Conservation (phyloP, 2,888 invertebrate species). For the Aleiodes alternator region DNA sequence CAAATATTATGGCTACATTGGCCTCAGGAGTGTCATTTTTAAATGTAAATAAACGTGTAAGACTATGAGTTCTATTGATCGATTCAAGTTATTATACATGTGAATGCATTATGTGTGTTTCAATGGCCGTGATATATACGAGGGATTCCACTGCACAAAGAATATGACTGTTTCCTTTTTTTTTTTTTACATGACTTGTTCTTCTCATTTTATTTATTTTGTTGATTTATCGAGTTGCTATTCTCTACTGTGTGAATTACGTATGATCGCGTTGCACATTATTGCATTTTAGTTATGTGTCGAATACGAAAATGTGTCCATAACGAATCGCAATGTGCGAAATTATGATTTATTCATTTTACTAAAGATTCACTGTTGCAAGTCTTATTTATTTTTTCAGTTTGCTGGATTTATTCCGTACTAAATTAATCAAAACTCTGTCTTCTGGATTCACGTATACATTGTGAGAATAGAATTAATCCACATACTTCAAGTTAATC, state of each 20-base stretch:
- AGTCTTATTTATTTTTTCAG: no score
- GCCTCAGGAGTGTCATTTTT: constrained; percentile 46
- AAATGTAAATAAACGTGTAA: constrained; percentile 51
- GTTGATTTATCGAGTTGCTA: background rate
- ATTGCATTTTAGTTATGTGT: background rate
- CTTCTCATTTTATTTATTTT: background rate
- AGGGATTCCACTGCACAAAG: constrained; percentile 25
- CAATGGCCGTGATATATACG: background rate
- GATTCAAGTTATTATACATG: constrained; percentile 30
- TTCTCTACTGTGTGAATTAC: no score
- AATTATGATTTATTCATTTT: no score
- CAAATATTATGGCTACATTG: constrained; percentile 56
- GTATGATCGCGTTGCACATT: no score
- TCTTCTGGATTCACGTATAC: no score
- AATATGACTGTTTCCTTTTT: constrained; percentile 13
- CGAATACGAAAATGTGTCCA: no score
- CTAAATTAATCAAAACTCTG: no score
- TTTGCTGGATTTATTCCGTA: no score
- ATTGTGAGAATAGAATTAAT: no score
- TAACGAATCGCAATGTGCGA: no score
- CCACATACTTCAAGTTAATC: no score
- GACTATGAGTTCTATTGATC: constrained; percentile 38
- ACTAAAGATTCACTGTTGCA: no score
- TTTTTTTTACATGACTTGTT: background rate
- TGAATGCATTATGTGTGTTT: constrained; percentile 21